Percentiles rank a stretch among this genome's conserved stretches.
Evolutionary conservation across 2,113 vertebrate genomes (phyloP).

Genomic region (Myotis brandtii): DNA sequence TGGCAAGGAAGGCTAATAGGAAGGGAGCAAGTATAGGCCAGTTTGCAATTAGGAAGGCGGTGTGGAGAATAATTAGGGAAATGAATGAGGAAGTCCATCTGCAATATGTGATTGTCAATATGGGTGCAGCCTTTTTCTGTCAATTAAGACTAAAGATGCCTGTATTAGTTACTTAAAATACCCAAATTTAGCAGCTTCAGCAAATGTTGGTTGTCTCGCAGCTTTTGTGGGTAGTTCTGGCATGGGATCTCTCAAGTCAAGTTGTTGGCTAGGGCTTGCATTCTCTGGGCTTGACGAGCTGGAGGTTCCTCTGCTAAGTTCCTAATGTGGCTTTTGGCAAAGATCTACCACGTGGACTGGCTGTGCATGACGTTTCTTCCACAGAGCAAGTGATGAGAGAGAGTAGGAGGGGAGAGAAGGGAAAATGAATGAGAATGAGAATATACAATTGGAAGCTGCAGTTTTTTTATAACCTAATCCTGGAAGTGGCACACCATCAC

Average conservation of each 20-base stretch:
- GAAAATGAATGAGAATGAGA: background rate
- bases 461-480: background rate
- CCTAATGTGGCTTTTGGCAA: background rate
- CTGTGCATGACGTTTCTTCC: background rate
- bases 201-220: background rate
- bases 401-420: background rate
- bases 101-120: rapidly evolving
- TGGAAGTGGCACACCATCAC: background rate
- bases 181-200: background rate
- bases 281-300: background rate
- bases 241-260: background rate
- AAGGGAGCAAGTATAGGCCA: background rate
- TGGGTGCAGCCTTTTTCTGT: background rate
- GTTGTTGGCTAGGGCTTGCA: background rate
- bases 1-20: background rate
- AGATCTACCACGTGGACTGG: background rate
- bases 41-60: background rate
- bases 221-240: background rate
- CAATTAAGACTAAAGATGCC: background rate
- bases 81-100: background rate
- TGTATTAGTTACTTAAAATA: background rate
- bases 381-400: background rate
- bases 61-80: background rate
- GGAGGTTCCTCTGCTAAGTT: background rate
- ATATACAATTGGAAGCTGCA: background rate